These are phyloP conservation scores for Nematopogon swammerdamellus DNA, from an alignment of 2,888 invertebrate genomes.

Conservation along the genomic window DNA sequence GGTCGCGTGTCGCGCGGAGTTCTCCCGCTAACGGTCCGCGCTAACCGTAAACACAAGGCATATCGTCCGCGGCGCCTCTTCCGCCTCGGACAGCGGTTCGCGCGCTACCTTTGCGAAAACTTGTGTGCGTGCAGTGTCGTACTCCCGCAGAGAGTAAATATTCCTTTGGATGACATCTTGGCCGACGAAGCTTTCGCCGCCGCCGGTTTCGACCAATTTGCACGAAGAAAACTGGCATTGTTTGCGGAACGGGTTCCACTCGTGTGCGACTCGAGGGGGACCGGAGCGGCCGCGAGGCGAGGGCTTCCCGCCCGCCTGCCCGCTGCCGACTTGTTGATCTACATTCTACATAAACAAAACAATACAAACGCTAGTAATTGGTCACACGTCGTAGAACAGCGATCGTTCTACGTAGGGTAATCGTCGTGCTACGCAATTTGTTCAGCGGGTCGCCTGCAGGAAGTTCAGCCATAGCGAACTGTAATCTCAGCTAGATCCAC, in stretches of 20 bases:
- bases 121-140: constrained; percentile 29
- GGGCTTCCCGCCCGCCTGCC: too few relatives aligned
- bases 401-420: not conserved
- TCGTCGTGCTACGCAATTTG: not conserved
- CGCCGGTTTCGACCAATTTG: constrained; percentile 32
- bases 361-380: not conserved
- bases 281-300: constrained; percentile 20
- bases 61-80: constrained; percentile 41
- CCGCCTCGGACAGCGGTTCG: constrained; percentile 32
- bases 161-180: constrained; percentile 36
- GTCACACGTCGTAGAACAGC: too few relatives aligned
- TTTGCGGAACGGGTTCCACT: constrained; percentile 34
- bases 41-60: constrained; percentile 51
- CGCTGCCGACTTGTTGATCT: not conserved
- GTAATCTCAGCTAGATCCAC: too few relatives aligned
- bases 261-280: too few relatives aligned
- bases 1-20: constrained; percentile 19
- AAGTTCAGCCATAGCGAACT: not conserved
- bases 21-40: constrained; percentile 27
- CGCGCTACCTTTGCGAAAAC: constrained; percentile 42
- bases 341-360: not conserved
- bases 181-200: constrained; percentile 37
- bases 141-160: constrained; percentile 32
- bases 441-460: not conserved
- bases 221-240: constrained; percentile 39